phyloP scores from a whole-genome alignment of 2,888 invertebrate species.

The Chydorus sphaericus region DNA sequence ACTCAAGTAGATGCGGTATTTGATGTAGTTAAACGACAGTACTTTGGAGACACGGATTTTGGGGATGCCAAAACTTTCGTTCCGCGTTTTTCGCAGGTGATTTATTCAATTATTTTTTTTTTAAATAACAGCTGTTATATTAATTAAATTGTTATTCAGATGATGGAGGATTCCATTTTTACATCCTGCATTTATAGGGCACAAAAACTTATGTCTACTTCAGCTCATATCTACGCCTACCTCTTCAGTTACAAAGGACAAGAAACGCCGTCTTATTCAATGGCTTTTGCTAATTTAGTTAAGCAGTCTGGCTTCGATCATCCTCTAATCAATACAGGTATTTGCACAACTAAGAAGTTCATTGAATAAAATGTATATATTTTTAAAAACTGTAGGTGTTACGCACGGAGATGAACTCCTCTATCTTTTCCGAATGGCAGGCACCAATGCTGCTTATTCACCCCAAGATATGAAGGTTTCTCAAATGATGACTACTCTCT shows the following conservation, averaged over 20 bases:
- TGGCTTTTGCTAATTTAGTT: constrained; percentile 1
- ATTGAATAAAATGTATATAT: not conserved
- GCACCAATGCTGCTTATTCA: constrained; percentile 8
- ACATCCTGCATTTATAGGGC: constrained; percentile 10
- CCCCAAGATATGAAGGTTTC: constrained; percentile 13
- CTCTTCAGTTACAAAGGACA: constrained; percentile 11
- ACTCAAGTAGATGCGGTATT: constrained; percentile 18
- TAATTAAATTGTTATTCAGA: constrained; percentile 4
- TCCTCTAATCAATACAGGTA: constrained; percentile 12
- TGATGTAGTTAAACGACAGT: constrained; percentile 20
- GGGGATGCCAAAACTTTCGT: constrained; percentile 17
- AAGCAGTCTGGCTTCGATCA: constrained; percentile 8
- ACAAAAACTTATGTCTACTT: not conserved
- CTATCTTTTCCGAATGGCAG: constrained; percentile 51
- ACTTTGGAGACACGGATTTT: constrained; percentile 20
- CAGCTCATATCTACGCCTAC: constrained; percentile 6
- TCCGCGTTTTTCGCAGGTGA: constrained; percentile 12
- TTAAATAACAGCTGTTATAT: not conserved
- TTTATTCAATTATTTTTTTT: not conserved
- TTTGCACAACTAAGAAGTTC: not conserved
- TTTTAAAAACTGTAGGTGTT: constrained; percentile 29
- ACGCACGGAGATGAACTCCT: constrained; percentile 57
- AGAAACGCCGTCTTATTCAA: constrained; percentile 7
- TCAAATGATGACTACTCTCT: constrained; percentile 10
- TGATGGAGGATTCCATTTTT: constrained; percentile 11